Base-by-base conservation (phyloP, 2,113 vertebrate species). In the Trinectes maculatus region DNA sequence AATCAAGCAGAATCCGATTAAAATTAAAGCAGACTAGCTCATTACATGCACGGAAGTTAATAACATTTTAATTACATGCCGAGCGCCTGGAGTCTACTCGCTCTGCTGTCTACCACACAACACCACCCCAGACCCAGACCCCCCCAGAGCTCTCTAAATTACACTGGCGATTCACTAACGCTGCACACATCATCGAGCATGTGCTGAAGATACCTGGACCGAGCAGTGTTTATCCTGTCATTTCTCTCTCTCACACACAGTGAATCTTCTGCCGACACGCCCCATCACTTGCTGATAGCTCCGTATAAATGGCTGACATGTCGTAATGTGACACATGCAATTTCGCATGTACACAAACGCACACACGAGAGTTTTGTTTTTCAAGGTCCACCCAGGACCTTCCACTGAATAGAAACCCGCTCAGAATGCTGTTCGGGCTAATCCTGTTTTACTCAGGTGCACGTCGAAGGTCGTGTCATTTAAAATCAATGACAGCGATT, bases 61-160 rank as follows among this genome's bases (percentile, higher is more conserved):
- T 77, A 74, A 65, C 31, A 72, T 57, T 66, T 67, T 54, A 59
- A 85, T 82, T 46, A 66, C 47, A 69, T 72, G 59, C 77, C 64
- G 21, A 69, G 26, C 58, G 47, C n/a, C 65, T 26, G 8, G 31
- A 79, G 42, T 67, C 59, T 15, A 54, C 56, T 43, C 10, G 40
- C 24, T 21, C 65, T 7, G 44, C 40, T 36, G 42, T 42, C 18
- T 19, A 37, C 37, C 57, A 42, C 6, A 8, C 9, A 24, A 28
- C 15, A 8, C 5, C n/a, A n/a, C n/a, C n/a, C n/a, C n/a, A n/a
- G n/a, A n/a, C n/a, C n/a, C n/a, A n/a, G n/a, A n/a, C 33, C 36
- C 36, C 5, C 16, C 36, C 16, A 39, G n/a, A n/a, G n/a, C n/a
- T 9, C 39, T 65, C 9, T 29, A 54, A 49, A 33, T 47, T 39